A percentile compares a stretch with the other conserved stretches of the same genome.
Evolutionary conservation across 1,140 invertebrate genomes (phyloP).

Genomic region (Penaeus japonicus): DNA sequence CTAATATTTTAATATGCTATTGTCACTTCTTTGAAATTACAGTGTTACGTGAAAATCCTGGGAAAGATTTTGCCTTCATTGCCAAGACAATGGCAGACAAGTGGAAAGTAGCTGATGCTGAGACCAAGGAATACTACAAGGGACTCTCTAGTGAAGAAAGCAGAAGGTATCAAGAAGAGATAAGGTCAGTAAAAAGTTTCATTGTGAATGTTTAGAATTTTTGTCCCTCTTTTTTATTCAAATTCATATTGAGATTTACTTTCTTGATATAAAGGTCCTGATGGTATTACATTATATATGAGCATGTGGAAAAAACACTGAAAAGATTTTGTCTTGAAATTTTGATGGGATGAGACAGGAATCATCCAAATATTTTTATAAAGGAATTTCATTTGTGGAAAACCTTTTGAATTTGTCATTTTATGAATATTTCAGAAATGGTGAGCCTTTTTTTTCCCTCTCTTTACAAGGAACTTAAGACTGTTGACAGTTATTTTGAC

Average conservation of each 20-base stretch:
- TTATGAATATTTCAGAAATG: too few species aligned
- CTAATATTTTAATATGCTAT: too few species aligned
- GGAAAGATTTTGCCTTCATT: slow-evolving; percentile 41
- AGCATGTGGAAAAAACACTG: too few species aligned
- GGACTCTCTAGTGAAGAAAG: slow-evolving; percentile 15
- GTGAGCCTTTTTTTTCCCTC: too few species aligned
- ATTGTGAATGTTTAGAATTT: background rate
- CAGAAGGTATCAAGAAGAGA: slow-evolving; percentile 27
- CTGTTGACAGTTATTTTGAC: too few species aligned
- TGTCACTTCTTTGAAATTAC: background rate
- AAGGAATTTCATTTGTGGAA: too few species aligned
- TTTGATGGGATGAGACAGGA: too few species aligned
- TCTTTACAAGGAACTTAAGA: too few species aligned
- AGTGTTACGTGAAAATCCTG: slow-evolving; percentile 44
- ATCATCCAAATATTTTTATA: too few species aligned
- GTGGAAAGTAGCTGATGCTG: slow-evolving; percentile 28
- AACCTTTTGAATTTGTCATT: too few species aligned
- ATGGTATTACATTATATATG: too few species aligned
- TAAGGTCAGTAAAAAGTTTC: slow-evolving; percentile 1
- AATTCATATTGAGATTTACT: background rate
- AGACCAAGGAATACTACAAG: slow-evolving; percentile 14
- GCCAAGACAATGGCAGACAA: slow-evolving; percentile 30
- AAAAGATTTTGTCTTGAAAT: too few species aligned
- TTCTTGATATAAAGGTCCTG: background rate
- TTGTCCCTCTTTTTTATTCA: background rate